These are phyloP conservation scores for Oxygymnocypris stewartii DNA, from an alignment of 2,113 vertebrate genomes.

Conservation along the genomic window DNA sequence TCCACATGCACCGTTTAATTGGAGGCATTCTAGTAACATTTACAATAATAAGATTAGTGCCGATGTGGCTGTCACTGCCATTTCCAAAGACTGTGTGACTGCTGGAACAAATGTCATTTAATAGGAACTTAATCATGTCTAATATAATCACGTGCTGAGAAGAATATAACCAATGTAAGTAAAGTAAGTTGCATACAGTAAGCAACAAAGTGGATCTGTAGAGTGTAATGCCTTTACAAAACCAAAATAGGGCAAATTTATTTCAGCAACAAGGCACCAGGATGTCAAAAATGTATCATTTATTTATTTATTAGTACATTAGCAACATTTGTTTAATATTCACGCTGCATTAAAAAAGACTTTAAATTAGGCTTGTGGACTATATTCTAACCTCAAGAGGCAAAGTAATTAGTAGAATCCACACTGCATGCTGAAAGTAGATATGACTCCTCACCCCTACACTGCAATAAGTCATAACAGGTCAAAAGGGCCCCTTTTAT, in stretches of 20 bases:
- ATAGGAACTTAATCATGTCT: background rate
- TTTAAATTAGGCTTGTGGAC: background rate
- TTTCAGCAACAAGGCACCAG: background rate
- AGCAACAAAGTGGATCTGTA: background rate
- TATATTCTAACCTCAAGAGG: background rate
- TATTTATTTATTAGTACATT: background rate
- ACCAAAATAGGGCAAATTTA: background rate
- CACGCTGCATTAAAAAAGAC: background rate
- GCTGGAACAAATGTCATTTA: background rate
- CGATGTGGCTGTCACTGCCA: background rate
- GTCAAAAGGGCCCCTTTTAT: background rate
- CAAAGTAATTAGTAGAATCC: constrained; percentile 15
- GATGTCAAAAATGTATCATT: no score
- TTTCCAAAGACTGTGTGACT: background rate
- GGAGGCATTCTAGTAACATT: constrained; percentile 13
- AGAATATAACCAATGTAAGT: background rate
- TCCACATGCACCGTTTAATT: constrained; percentile 32
- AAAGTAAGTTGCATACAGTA: background rate
- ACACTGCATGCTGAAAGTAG: background rate
- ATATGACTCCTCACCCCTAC: constrained; percentile 8
- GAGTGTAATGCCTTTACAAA: background rate
- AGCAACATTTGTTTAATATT: background rate
- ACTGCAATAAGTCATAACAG: background rate
- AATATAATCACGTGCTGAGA: background rate
- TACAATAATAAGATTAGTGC: constrained; percentile 26